Percentiles rank a stretch among this genome's conserved stretches.
These are phyloP conservation scores for Parus major DNA, from an alignment of 2,113 vertebrate species.

Conservation along the genomic window DNA sequence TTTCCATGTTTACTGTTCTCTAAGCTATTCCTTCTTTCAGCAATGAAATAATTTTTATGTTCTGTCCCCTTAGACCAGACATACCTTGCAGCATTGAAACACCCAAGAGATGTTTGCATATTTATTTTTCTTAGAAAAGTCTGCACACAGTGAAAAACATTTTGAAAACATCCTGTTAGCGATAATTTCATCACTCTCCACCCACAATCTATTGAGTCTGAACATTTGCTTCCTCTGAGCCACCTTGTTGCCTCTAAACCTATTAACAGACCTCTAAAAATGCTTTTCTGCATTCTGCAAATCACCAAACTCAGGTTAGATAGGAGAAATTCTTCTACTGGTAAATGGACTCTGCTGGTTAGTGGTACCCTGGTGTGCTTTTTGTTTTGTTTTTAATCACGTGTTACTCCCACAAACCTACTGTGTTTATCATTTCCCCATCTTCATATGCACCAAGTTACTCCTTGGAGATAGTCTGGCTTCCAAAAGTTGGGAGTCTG, in stretches of 20 bases:
- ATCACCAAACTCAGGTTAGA: not conserved
- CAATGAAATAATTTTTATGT: not conserved
- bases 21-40: not conserved
- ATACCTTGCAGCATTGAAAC: not conserved
- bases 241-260: not conserved
- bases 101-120: not conserved
- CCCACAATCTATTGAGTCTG: not conserved
- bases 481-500: not conserved
- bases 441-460: not conserved
- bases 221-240: conserved; percentile 29
- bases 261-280: not conserved
- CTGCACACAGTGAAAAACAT: not conserved
- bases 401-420: not conserved
- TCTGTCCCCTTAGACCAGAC: not conserved
- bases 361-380: not conserved
- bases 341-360: not conserved
- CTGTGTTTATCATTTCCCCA: not conserved
- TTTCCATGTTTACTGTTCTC: not conserved
- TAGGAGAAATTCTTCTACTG: not conserved
- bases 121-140: not conserved
- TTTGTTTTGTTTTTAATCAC: not conserved
- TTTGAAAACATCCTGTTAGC: not conserved
- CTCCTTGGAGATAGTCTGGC: not conserved
- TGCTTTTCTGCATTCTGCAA: not conserved
- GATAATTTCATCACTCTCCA: not conserved